A percentile compares a stretch with the other conserved stretches of the same genome.
phyloP scores from a whole-genome alignment of 2,888 invertebrate species.

The Drosophila borealis region DNA sequence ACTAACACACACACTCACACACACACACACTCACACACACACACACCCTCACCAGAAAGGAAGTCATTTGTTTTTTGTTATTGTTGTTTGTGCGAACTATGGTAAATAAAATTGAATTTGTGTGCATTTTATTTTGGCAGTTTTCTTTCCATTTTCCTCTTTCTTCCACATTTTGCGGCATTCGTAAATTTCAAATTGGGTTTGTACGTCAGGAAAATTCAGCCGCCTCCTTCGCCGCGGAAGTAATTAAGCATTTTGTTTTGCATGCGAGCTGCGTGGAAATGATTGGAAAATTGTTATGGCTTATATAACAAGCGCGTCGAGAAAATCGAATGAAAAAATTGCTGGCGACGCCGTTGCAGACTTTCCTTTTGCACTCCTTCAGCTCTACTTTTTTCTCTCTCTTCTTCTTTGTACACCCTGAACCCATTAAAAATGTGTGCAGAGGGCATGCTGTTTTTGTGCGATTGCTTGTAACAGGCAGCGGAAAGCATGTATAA shows the following conservation, averaged over 20 bases:
- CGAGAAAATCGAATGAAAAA: constrained; percentile 44
- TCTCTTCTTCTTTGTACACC: not conserved
- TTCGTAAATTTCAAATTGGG: constrained; percentile 43
- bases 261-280: constrained; percentile 33
- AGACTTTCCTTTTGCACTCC: constrained; percentile 6
- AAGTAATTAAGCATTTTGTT: constrained; percentile 72
- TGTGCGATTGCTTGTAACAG: too few species aligned
- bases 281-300: constrained; percentile 68
- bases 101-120: constrained; percentile 57
- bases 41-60: constrained; percentile 32
- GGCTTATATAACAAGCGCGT: constrained; percentile 40
- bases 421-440: too few species aligned
- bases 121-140: constrained; percentile 35
- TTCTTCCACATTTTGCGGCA: constrained; percentile 4
- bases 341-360: constrained; percentile 27
- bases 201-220: constrained; percentile 45
- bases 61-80: constrained; percentile 68
- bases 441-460: too few species aligned
- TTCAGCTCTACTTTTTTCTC: constrained; percentile 8
- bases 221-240: constrained; percentile 34
- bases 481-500: too few species aligned
- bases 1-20: constrained; percentile 6
- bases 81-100: constrained; percentile 33
- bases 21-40: constrained; percentile 15
- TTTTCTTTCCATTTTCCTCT: constrained; percentile 28